phyloP scores from a whole-genome alignment of 2,888 invertebrate genomes.

The Scaptomyza polygonia region DNA sequence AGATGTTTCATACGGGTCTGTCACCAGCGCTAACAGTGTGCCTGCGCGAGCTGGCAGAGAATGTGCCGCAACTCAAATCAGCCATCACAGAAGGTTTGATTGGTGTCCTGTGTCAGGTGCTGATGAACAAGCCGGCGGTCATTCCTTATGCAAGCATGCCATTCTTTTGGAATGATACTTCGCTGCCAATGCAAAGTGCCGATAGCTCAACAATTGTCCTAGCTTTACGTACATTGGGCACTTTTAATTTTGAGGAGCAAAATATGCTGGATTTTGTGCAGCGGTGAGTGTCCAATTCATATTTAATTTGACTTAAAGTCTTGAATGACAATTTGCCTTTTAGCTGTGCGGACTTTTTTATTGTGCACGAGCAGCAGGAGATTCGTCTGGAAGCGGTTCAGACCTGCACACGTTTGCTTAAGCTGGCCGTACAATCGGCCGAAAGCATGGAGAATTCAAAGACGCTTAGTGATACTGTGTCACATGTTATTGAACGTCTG shows the following conservation, averaged over 20 bases:
- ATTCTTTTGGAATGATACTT: slow-evolving; percentile 82
- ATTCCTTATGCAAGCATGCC: slow-evolving; percentile 86
- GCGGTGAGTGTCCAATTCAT: slow-evolving; percentile 78
- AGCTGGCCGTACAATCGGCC: slow-evolving; percentile 90
- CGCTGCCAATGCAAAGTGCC: slow-evolving; percentile 82
- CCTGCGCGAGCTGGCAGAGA: slow-evolving; percentile 93
- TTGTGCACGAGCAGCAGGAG: slow-evolving; percentile 95
- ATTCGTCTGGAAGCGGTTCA: slow-evolving; percentile 97
- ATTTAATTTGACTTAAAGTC: not conserved
- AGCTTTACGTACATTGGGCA: slow-evolving; percentile 96
- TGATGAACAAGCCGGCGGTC: slow-evolving; percentile 93
- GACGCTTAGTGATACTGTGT: slow-evolving; percentile 94
- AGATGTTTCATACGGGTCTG: slow-evolving; percentile 96
- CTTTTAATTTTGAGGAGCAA: slow-evolving; percentile 95
- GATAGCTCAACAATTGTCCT: slow-evolving; percentile 94
- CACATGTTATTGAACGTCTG: slow-evolving; percentile 95
- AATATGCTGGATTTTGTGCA: slow-evolving; percentile 96
- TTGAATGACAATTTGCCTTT: not conserved
- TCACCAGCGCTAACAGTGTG: slow-evolving; percentile 96
- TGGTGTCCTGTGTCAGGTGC: slow-evolving; percentile 94
- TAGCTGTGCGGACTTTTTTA: slow-evolving; percentile 95
- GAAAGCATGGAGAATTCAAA: slow-evolving; percentile 88
- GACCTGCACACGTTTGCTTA: slow-evolving; percentile 95
- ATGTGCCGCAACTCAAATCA: slow-evolving; percentile 93
- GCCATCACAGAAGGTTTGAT: slow-evolving; percentile 97